Base-by-base conservation (phyloP, 2,797 vertebrate species). In the Melanotaenia parkinsoni region DNA sequence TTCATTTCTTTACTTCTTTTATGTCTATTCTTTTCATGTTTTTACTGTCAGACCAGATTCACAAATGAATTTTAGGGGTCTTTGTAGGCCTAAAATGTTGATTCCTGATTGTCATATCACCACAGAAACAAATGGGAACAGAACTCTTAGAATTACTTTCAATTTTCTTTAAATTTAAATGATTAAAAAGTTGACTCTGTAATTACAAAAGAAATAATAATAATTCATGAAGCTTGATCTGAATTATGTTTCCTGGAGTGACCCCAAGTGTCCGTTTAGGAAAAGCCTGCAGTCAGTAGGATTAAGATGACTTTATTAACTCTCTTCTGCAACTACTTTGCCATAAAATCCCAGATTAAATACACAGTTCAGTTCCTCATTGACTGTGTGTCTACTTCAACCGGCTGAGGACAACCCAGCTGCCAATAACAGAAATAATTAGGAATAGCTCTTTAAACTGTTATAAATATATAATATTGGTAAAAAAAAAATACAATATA, bases 221-320 rank as follows among this genome's bases (percentile, higher is more conserved):
- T 0, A 7, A 24, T 43, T 32, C 0, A 26, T 47, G 14, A 58
- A 51, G 16, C 32, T 20, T 0, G 5, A 47, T 43, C 54, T 58
- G 24, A 40, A 18, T 58, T 18, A 11, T n/a, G 8, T 35, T 63
- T 53, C 12, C 14, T 51, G 22, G 30, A 61, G 58, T 57, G 30
- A 30, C 30, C 30, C 30, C 30, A 30, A 30, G 67, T 32, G 67
- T 85, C 70, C 83, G 70, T 82, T 72, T 80, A 64, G 70, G 79
- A 73, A 65, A 89, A 72, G 63, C 35, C 64, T 83, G 80, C 75
- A 72, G 80, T 68, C 67, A 79, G 88, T 66, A 85, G 86, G 89
- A 93, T 91, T 88, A 91, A 86, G 79, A 89, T 92, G 81, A 91
- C 92, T 94, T 93, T 81, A 93, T 93, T 93, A 91, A 81, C 82